phyloP scores from a whole-genome alignment of 2,797 vertebrate species.

The Anas acuta region DNA sequence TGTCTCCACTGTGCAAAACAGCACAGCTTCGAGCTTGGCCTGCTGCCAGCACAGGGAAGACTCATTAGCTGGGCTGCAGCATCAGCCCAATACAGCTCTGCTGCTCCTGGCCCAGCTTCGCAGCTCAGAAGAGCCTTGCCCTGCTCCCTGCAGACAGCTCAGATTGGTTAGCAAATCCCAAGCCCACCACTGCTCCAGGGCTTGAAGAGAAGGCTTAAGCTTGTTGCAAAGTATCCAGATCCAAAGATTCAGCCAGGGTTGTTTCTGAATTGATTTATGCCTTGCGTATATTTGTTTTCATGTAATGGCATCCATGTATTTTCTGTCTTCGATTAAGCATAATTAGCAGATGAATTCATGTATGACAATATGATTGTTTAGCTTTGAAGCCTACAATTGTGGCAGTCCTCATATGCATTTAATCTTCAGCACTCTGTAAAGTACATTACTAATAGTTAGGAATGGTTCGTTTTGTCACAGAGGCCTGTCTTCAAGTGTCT shows the following conservation, averaged over 20 bases:
- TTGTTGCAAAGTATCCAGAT: background rate
- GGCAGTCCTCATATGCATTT: background rate
- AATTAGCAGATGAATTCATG: constrained; percentile 24
- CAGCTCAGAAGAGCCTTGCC: background rate
- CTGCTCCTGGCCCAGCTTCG: background rate
- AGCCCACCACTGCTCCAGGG: background rate
- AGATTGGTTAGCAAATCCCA: accelerated
- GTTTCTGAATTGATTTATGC: background rate
- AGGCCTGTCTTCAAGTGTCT: background rate
- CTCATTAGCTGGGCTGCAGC: background rate
- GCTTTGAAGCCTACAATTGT: background rate
- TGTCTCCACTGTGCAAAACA: background rate
- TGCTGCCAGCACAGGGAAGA: background rate
- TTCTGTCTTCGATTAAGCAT: background rate
- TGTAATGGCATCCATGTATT: background rate
- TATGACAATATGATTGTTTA: constrained; percentile 5
- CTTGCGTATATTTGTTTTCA: background rate
- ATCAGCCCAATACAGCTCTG: background rate
- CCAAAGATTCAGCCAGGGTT: background rate
- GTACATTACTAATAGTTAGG: background rate
- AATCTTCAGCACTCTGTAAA: constrained; percentile 9
- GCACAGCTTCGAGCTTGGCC: background rate
- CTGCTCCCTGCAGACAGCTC: background rate
- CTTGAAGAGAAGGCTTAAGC: background rate
- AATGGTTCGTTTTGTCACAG: background rate